Evolutionary conservation across 2,113 vertebrate species (phyloP).

Genomic region (Ia io): DNA sequence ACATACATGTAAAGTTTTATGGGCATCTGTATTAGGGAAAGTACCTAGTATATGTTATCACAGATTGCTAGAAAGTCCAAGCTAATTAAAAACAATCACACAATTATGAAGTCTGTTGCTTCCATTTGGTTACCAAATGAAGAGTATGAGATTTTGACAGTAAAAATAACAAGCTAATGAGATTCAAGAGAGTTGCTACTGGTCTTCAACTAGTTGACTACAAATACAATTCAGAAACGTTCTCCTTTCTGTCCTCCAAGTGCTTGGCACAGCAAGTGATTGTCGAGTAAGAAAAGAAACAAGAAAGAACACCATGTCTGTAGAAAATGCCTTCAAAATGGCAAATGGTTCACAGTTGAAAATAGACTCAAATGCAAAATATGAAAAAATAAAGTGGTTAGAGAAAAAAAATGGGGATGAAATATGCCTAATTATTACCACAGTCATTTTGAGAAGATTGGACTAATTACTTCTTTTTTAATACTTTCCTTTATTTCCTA

Average conservation of each 20-base stretch:
- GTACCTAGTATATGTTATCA: background rate
- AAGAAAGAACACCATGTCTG: background rate
- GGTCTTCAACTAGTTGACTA: background rate
- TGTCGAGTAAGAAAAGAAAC: background rate
- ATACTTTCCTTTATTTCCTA: background rate
- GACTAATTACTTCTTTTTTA: background rate
- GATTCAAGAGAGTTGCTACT: background rate
- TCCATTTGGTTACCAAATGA: background rate
- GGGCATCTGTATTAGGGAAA: background rate
- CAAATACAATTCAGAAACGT: background rate
- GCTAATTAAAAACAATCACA: background rate
- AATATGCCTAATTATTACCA: background rate
- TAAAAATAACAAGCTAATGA: slow-evolving; percentile 27
- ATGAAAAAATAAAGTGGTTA: background rate
- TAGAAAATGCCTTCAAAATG: background rate
- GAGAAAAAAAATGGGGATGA: background rate
- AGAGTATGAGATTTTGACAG: background rate
- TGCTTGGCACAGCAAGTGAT: background rate
- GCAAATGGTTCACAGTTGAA: background rate
- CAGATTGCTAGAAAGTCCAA: background rate
- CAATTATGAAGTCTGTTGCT: background rate
- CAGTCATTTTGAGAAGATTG: background rate
- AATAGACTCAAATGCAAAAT: background rate
- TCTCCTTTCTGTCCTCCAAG: background rate
- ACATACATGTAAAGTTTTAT: background rate